Evolutionary conservation across 1,140 invertebrate species (phyloP).

Genomic region (Tetragnatha versicolor): DNA sequence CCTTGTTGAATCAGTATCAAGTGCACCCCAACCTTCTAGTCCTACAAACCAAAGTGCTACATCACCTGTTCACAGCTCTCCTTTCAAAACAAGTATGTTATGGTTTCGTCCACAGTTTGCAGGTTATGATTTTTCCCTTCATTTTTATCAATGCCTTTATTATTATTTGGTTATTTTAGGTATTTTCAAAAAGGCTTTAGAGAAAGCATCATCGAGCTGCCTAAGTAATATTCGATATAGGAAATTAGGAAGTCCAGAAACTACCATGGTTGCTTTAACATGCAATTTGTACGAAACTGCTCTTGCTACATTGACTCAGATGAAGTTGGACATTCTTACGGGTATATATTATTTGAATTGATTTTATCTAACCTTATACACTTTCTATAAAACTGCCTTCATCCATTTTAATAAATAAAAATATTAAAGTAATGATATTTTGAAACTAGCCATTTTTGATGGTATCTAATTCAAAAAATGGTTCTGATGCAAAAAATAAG

Average conservation of each 20-base stretch:
- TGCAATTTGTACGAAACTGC: conserved; percentile 92
- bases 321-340: conserved; percentile 92
- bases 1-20: conserved; percentile 59
- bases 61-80: conserved; percentile 40
- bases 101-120: too few species aligned
- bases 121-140: too few species aligned
- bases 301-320: conserved; percentile 85
- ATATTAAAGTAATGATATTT: background rate
- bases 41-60: conserved; percentile 36
- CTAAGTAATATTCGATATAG: conserved; percentile 38
- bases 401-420: too few species aligned
- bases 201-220: conserved; percentile 61
- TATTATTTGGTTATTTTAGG: conserved; percentile 59
- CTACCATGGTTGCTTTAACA: conserved; percentile 80
- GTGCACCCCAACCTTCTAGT: conserved; percentile 37
- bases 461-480: too few species aligned
- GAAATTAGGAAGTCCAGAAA: conserved; percentile 80
- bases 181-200: conserved; percentile 64
- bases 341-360: conserved; percentile 68
- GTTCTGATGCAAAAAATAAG: too few species aligned
- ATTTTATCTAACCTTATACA: too few species aligned
- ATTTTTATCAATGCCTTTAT: background rate
- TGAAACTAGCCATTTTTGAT: too few species aligned
- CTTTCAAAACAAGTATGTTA: conserved; percentile 43
- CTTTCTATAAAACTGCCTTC: too few species aligned